phyloP scores from a whole-genome alignment of 2,113 vertebrate species.

The Aegotheles bennettii region DNA sequence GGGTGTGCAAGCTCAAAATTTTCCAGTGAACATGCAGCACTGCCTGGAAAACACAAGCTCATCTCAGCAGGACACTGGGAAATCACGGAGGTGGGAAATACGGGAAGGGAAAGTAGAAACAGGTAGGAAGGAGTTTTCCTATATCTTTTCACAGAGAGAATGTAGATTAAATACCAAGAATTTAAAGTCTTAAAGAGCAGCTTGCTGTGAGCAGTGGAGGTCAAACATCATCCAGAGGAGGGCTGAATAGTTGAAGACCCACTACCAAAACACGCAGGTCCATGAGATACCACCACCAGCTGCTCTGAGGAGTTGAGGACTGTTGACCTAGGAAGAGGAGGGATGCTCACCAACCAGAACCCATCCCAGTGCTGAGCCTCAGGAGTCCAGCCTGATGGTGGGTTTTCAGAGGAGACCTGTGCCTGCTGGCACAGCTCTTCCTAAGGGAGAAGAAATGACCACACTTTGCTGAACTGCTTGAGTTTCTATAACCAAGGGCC shows the following conservation, averaged over 20 bases:
- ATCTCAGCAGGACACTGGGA: background rate
- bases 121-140: background rate
- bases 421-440: background rate
- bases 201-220: background rate
- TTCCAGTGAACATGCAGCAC: background rate
- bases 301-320: background rate
- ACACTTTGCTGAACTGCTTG: background rate
- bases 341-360: background rate
- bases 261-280: background rate
- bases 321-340: background rate
- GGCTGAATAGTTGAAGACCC: background rate
- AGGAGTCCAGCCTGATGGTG: background rate
- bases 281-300: background rate
- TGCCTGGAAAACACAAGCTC: background rate
- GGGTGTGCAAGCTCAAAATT: background rate
- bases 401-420: background rate
- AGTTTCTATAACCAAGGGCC: background rate
- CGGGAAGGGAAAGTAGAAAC: accelerated
- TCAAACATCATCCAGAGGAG: background rate
- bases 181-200: background rate
- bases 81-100: background rate
- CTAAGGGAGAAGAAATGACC: background rate
- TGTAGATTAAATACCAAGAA: background rate
- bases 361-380: background rate
- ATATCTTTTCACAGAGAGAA: accelerated